Evolutionary conservation across 2,888 invertebrate species (phyloP), one percentile per base, ranked within the genome.

Genomic region (Lycocerus yunnanus): DNA sequence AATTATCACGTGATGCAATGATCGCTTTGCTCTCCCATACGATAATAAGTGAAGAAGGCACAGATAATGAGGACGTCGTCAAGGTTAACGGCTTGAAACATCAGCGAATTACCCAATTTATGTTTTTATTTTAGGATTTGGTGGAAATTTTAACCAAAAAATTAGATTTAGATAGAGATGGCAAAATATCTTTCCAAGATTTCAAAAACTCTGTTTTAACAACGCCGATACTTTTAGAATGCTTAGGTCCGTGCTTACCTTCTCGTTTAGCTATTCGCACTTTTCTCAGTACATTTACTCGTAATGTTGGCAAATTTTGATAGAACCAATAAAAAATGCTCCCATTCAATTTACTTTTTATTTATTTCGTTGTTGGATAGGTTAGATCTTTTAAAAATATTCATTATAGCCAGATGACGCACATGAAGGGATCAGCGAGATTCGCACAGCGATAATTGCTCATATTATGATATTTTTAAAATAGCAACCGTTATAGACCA

Each of bases 151-250:
- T 93, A 80, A 87, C 94, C n/a, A 93, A 92, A 82, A 92, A 93
- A 82, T 91, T 95, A 90, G 95, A 95, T 81, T 78, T 89, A 0
- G 95, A 95, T 82, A 88, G 92, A 75, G 95, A 95, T 82, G 94
- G 94, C 0, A 88, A 91, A 73, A 91, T 95, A 18, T 93, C 92
- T 15, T 92, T 90, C 78, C 87, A 89, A 2, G 94, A 94, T 82
- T 94, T 92, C 83, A 88, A 89, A 59, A 84, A 88, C 11, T 89
- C 93, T 0, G 92, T 95, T 0, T 78, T 87, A 21, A 88, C 88
- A 68, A 92, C 93, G 10, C 92, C 93, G 0, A 88, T 92, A 69
- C 85, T 95, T 18, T 82, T 95, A 67, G 93, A 95, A 84, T 90
- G 91, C 61, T 89, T 95, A 60, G 95, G 95, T 0, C 91, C 91